phyloP scores from a whole-genome alignment of 2,888 invertebrate species.

The Sympetrum striolatum region DNA sequence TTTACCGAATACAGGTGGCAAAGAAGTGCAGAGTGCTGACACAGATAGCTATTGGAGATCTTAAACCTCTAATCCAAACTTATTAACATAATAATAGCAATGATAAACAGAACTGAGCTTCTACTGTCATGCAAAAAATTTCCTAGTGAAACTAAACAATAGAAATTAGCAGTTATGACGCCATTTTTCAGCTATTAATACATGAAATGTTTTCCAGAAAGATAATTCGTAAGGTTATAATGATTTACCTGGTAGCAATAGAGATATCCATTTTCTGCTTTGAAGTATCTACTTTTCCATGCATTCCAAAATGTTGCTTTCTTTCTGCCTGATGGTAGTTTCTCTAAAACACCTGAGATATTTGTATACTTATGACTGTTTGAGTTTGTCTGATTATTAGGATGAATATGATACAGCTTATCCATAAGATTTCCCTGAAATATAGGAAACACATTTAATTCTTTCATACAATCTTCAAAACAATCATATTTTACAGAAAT shows the following conservation, averaged over 20 bases:
- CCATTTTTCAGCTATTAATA: too few species aligned
- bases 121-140: too few species aligned
- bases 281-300: slow-evolving; percentile 65
- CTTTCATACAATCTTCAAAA: too few species aligned
- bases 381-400: background rate
- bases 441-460: background rate
- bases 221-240: background rate
- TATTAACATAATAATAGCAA: too few species aligned
- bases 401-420: background rate
- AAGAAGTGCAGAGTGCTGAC: too few species aligned
- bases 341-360: slow-evolving; percentile 61
- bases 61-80: too few species aligned
- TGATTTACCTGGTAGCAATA: slow-evolving; percentile 61
- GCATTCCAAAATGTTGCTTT: slow-evolving; percentile 65
- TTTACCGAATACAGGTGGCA: too few species aligned
- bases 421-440: slow-evolving; percentile 13
- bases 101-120: too few species aligned
- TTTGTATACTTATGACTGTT: slow-evolving; percentile 12
- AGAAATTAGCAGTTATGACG: too few species aligned
- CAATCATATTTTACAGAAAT: too few species aligned
- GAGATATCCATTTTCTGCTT: slow-evolving; percentile 62
- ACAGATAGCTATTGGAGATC: too few species aligned
- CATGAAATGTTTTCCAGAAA: background rate
- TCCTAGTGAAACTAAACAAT: too few species aligned
- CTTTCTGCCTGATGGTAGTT: slow-evolving; percentile 61